These are phyloP conservation scores for Colossoma macropomum DNA, from an alignment of 2,113 vertebrate species.

Conservation along the genomic window DNA sequence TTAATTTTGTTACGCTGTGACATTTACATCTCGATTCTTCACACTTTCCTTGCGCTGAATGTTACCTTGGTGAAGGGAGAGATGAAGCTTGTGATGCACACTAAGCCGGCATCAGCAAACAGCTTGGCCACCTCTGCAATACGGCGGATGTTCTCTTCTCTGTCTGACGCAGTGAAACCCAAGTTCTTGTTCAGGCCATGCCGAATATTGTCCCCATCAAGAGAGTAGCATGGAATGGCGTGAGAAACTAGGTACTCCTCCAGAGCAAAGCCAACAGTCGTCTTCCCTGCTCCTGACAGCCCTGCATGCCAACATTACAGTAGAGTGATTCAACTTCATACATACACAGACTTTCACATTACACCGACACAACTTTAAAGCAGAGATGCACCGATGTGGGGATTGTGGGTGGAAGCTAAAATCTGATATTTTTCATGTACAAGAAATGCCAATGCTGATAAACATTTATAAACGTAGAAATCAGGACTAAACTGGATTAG, in stretches of 20 bases:
- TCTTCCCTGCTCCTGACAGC: constrained; percentile 96
- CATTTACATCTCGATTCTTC: not conserved
- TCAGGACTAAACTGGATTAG: too few relatives aligned
- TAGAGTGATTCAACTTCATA: too few relatives aligned
- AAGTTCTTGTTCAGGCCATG: constrained; percentile 93
- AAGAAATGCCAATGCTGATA: too few relatives aligned
- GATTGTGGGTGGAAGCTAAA: too few relatives aligned
- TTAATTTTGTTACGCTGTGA: not conserved
- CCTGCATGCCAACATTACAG: constrained; percentile 72
- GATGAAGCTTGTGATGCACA: constrained; percentile 98
- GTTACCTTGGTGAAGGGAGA: constrained; percentile 92
- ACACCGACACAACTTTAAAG: not conserved
- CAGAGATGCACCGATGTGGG: too few relatives aligned
- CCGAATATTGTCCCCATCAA: constrained; percentile 87
- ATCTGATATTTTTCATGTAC: too few relatives aligned
- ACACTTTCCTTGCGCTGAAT: not conserved
- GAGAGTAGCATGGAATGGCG: constrained; percentile 90
- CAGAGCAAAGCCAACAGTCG: constrained; percentile 94
- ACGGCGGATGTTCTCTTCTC: constrained; percentile 95
- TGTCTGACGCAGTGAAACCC: constrained; percentile 86
- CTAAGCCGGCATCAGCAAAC: constrained; percentile 92
- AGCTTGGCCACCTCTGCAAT: constrained; percentile 93
- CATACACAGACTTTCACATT: too few relatives aligned
- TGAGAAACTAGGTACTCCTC: constrained; percentile 93
- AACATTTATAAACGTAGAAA: too few relatives aligned